Conservation (phyloP, 2,797 vertebrate species). For the Hypotaenidia philippensis region DNA sequence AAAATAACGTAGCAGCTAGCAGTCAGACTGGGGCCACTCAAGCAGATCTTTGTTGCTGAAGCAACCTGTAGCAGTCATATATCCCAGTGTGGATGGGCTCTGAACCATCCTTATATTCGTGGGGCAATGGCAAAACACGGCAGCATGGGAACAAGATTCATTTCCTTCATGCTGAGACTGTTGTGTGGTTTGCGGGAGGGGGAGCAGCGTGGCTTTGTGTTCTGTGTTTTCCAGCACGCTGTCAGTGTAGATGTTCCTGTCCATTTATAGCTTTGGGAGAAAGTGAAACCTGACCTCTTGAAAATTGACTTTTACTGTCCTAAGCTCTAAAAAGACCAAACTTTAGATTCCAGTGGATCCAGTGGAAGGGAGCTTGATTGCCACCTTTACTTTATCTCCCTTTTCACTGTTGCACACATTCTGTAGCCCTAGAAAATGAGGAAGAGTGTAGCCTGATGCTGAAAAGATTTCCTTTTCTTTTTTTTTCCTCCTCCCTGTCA, state of each 20-base stretch:
- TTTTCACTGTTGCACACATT: neutral
- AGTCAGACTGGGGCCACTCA: neutral
- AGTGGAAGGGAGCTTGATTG: neutral
- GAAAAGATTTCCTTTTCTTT: neutral
- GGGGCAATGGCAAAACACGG: neutral
- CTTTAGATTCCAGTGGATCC: neutral
- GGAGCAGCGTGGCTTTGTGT: neutral
- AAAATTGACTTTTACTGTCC: neutral
- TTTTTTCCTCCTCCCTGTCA: accelerated
- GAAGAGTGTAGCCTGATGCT: neutral
- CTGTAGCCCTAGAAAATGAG: neutral
- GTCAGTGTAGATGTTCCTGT: neutral
- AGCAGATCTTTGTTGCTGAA: neutral
- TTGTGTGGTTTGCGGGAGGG: neutral
- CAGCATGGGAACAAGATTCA: neutral
- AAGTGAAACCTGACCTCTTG: neutral
- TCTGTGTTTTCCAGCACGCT: neutral
- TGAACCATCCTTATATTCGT: neutral
- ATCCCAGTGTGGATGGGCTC: neutral
- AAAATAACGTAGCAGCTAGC: neutral
- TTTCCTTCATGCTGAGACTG: neutral
- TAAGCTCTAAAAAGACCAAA: neutral
- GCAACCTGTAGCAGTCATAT: neutral
- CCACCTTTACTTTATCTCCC: neutral
- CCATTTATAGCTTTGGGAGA: neutral